A percentile compares a stretch with the other conserved stretches of the same genome.
Evolutionary conservation across 2,797 vertebrate genomes (phyloP).

Genomic region (Pangasius macronema): DNA sequence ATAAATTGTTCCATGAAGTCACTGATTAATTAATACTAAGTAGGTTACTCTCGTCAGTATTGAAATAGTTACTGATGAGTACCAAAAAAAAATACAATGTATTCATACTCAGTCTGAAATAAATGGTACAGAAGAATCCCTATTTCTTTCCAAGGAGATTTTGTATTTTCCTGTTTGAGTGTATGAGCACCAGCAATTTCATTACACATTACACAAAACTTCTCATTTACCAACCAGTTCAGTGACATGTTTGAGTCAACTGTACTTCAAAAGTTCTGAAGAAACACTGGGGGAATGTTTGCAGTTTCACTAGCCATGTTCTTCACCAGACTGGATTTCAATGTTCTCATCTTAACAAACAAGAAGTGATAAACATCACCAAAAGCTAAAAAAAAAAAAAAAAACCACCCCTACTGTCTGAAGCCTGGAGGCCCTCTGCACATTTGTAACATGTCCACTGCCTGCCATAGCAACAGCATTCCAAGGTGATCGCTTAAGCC

Average conservation of each 20-base stretch:
- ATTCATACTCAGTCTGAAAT: background rate
- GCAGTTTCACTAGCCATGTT: background rate
- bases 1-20: background rate
- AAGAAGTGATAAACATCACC: constrained; percentile 6
- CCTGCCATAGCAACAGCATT: constrained; percentile 68
- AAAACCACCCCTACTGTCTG: constrained; percentile 26
- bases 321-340: constrained; percentile 26
- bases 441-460: constrained; percentile 49
- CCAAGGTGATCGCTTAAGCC: constrained; percentile 67
- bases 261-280: constrained; percentile 58
- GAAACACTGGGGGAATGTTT: background rate
- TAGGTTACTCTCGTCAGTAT: background rate
- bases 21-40: background rate
- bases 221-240: constrained; percentile 59
- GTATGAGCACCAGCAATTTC: background rate
- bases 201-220: background rate
- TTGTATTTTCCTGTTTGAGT: background rate
- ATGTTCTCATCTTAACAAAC: constrained; percentile 31
- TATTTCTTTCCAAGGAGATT: background rate
- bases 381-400: background rate
- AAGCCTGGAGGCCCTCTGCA: constrained; percentile 37
- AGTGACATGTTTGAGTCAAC: constrained; percentile 55
- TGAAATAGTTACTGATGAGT: background rate
- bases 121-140: background rate
- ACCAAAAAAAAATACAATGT: background rate